Conservation (phyloP, 2,113 vertebrate species). For the Peromyscus maniculatus region DNA sequence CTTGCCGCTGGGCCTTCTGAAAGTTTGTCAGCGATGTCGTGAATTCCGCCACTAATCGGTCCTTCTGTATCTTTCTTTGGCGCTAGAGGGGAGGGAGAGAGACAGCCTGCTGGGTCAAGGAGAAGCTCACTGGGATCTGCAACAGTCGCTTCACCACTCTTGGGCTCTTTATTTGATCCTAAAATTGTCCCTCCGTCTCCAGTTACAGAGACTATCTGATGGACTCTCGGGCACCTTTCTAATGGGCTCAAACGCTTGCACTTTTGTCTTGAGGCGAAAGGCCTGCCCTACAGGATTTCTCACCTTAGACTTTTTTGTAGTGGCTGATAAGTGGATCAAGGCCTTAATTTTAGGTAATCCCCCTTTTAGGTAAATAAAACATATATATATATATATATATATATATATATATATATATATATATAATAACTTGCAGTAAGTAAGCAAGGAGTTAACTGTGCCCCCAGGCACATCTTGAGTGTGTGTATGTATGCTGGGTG, state of each 20-base stretch:
- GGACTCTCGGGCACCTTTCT: not conserved
- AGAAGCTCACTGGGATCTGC: not conserved
- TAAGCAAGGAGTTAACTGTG: not conserved
- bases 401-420: not conserved
- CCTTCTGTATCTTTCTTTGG: conserved; percentile 97
- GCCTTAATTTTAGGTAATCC: conserved; percentile 20
- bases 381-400: not conserved
- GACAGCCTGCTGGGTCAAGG: conserved; percentile 53
- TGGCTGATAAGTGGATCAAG: not conserved
- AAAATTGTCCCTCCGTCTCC: not conserved
- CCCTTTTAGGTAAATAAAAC: conserved; percentile 29
- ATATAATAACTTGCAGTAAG: not conserved
- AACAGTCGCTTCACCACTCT: not conserved
- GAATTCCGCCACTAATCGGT: conserved; percentile 96
- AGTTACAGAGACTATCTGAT: not conserved
- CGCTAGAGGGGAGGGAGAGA: conserved; percentile 86
- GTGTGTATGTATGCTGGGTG: not conserved
- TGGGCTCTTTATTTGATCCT: conserved; percentile 33
- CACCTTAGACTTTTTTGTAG: not conserved
- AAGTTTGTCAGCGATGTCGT: conserved; percentile 93
- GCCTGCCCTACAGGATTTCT: not conserved
- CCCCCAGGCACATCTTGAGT: not conserved
- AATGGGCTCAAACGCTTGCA: not conserved
- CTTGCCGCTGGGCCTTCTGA: conserved; percentile 95
- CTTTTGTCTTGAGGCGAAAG: conserved; percentile 34